Conservation (phyloP, 2,888 invertebrate species). For the Pachliopta kotzebuea region DNA sequence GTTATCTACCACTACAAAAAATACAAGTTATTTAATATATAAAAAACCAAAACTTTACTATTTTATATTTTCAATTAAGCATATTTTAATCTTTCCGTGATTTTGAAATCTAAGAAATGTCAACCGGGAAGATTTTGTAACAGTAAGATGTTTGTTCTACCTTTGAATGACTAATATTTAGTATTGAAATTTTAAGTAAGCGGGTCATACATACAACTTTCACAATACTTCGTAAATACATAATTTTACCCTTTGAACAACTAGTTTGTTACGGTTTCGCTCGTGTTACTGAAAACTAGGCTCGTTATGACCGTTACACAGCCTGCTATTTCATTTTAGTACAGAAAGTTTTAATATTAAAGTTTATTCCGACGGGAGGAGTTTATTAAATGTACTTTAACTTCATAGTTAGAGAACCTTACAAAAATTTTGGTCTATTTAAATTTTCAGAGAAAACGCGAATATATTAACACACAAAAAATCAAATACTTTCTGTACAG, state of each 20-base stretch:
- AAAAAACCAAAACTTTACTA: no score
- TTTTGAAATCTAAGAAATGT: not conserved
- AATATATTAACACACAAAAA: no score
- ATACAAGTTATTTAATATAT: no score
- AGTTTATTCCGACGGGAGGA: not conserved
- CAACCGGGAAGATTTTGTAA: conserved; percentile 18
- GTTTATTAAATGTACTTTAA: not conserved
- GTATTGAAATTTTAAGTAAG: conserved; percentile 16
- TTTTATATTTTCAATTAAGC: no score
- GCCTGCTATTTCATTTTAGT: conserved; percentile 14
- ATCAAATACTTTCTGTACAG: no score
- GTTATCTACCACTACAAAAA: no score
- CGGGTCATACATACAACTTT: conserved; percentile 10
- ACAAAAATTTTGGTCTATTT: not conserved
- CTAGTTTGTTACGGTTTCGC: conserved; percentile 21
- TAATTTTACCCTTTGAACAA: conserved; percentile 21
- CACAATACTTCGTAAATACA: conserved; percentile 16
- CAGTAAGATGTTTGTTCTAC: conserved; percentile 9
- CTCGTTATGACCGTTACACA: conserved; percentile 6
- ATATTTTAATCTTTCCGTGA: not conserved
- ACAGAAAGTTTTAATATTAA: conserved; percentile 3
- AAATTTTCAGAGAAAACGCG: no score
- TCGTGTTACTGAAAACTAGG: conserved; percentile 6
- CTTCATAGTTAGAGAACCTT: not conserved
- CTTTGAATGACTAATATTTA: conserved; percentile 15